Percentiles rank a stretch among this genome's conserved stretches.
These are phyloP conservation scores for Pinna nobilis DNA, from an alignment of 1,140 invertebrate species.

Conservation along the genomic window DNA sequence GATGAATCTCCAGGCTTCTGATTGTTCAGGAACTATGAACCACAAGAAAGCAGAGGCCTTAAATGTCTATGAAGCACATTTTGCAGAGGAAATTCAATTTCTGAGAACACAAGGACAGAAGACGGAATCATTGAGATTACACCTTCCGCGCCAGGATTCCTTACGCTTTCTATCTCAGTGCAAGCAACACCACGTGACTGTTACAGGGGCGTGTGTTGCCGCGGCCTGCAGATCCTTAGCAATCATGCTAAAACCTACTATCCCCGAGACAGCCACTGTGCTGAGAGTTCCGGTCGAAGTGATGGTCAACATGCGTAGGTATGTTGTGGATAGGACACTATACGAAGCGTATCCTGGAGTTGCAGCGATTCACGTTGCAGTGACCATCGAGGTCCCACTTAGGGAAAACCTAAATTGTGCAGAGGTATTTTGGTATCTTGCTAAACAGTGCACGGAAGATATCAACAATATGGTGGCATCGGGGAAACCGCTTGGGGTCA, in stretches of 20 bases:
- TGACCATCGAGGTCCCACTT: conserved; percentile 12
- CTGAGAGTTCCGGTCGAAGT: conserved; percentile 29
- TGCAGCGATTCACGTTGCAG: conserved; percentile 28
- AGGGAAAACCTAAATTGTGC: neutral
- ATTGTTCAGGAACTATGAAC: neutral
- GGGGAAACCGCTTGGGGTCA: conserved; percentile 15
- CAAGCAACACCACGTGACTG: conserved; percentile 24
- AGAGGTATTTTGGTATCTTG: conserved; percentile 20
- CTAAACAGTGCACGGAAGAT: conserved; percentile 24
- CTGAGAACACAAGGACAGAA: neutral
- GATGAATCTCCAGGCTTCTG: neutral
- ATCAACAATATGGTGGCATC: conserved; percentile 16
- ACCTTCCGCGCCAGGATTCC: neutral
- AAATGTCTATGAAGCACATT: conserved; percentile 1
- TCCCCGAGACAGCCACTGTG: neutral
- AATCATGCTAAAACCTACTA: neutral
- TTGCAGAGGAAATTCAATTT: conserved; percentile 3
- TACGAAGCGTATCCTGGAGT: conserved; percentile 27
- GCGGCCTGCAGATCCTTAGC: conserved; percentile 16
- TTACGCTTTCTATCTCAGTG: neutral
- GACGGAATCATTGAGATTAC: conserved; percentile 4
- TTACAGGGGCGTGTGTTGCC: conserved; percentile 20
- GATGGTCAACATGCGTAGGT: conserved; percentile 34
- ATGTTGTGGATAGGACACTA: conserved; percentile 12
- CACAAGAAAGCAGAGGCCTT: neutral